phyloP scores from a whole-genome alignment of 2,888 invertebrate species.

The Epirrhoe tristata region DNA sequence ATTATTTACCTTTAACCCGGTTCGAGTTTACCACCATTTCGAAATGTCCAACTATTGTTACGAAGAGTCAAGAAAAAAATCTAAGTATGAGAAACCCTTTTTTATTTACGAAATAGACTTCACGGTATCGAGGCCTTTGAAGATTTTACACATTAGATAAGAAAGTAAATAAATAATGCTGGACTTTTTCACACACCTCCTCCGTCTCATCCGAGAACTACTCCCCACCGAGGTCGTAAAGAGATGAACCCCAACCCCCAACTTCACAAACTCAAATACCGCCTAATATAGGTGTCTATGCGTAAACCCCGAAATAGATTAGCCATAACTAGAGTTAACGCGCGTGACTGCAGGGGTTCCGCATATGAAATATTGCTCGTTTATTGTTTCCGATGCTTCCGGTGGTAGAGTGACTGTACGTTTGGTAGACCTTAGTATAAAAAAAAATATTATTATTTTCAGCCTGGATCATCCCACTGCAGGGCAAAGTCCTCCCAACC shows the following conservation, averaged over 20 bases:
- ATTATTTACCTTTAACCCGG: constrained; percentile 14
- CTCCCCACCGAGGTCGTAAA: no score
- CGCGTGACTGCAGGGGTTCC: constrained; percentile 57
- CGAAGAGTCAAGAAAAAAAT: constrained; percentile 11
- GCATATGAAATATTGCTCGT: constrained; percentile 59
- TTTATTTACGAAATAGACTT: not conserved
- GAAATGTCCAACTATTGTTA: constrained; percentile 21
- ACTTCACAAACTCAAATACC: constrained; percentile 12
- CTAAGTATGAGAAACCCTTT: constrained; percentile 18
- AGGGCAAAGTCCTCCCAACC: no score
- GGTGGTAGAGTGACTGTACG: constrained; percentile 47
- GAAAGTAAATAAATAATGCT: no score
- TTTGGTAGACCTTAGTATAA: constrained; percentile 17
- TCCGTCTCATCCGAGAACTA: no score
- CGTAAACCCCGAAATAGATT: constrained; percentile 29
- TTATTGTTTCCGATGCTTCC: constrained; percentile 69
- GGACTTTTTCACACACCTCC: no score
- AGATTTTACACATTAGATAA: no score
- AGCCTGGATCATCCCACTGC: no score
- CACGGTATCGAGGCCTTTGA: no score
- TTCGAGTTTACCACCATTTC: constrained; percentile 15
- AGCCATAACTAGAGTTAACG: constrained; percentile 22
- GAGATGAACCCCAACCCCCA: no score
- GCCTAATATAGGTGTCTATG: constrained; percentile 16
- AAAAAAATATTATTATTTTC: no score